A percentile compares a stretch with the other conserved stretches of the same genome.
Evolutionary conservation across 53 echinoderm and acorn worm species (phyloP).

Genomic region (Stichopus horrens): DNA sequence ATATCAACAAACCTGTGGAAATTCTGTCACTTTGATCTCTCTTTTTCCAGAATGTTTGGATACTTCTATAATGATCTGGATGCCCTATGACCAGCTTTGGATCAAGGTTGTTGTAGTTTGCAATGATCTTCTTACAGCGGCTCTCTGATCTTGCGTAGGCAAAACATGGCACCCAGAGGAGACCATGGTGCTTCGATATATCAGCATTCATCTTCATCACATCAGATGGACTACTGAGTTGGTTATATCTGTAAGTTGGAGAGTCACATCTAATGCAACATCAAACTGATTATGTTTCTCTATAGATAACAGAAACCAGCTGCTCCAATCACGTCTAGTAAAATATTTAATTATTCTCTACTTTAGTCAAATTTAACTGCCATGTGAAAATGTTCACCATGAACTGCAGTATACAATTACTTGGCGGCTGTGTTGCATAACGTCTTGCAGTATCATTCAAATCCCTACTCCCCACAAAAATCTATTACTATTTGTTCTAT

Average conservation of each 20-base stretch:
- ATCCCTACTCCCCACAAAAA: no score
- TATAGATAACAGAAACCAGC: no score
- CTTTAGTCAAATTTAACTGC: no score
- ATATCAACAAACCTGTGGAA: constrained; percentile 11
- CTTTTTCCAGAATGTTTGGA: constrained; percentile 20
- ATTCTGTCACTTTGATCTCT: constrained; percentile 5
- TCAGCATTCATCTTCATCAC: not conserved
- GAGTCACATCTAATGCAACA: no score
- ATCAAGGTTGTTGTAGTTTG: constrained; percentile 1
- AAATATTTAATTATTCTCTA: no score
- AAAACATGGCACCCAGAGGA: constrained; percentile 23
- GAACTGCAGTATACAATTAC: no score
- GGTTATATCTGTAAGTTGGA: not conserved
- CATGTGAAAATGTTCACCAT: no score
- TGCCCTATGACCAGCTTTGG: constrained; percentile 19
- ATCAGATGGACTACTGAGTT: not conserved
- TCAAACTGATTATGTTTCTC: no score
- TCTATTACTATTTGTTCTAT: no score
- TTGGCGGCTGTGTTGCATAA: no score
- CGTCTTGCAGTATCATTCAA: no score
- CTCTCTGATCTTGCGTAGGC: not conserved
- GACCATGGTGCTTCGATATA: constrained; percentile 3
- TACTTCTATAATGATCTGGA: constrained; percentile 35
- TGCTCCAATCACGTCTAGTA: no score
- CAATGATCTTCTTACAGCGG: not conserved